Conservation (phyloP, 1,140 invertebrate genomes). For the Oryctes rhinoceros region DNA sequence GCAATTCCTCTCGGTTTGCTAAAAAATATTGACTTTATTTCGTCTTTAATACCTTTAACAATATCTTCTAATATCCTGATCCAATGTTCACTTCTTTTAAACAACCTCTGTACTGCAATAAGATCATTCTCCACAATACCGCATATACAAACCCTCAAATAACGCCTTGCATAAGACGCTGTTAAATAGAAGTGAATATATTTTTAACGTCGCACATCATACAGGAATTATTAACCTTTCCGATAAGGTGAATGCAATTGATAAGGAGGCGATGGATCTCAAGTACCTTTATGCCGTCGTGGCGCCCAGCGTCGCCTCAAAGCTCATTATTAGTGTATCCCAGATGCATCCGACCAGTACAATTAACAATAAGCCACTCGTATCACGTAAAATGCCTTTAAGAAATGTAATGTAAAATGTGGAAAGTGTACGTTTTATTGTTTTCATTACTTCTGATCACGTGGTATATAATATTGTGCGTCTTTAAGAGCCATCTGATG, state of each 20-base stretch:
- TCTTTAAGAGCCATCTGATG: background rate
- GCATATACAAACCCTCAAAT: no score
- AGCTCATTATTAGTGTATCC: background rate
- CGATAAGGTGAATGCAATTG: background rate
- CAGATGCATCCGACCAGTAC: background rate
- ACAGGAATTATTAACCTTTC: background rate
- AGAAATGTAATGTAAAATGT: slow-evolving; percentile 12
- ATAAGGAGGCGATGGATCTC: slow-evolving; percentile 22
- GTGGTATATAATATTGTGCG: background rate
- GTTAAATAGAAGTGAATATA: background rate
- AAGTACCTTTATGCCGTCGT: slow-evolving; percentile 14
- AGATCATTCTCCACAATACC: no score
- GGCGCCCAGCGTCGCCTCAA: background rate
- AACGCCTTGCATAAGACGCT: no score
- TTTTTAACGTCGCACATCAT: slow-evolving; percentile 17
- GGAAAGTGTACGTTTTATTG: slow-evolving; percentile 16
- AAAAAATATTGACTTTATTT: no score
- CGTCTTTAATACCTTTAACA: no score
- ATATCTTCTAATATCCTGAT: no score
- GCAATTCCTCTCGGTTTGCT: no score
- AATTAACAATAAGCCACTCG: background rate
- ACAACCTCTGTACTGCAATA: no score
- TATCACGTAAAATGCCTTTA: background rate
- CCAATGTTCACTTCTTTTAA: no score
- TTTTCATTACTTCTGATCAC: background rate